Evolutionary conservation across 1,140 invertebrate species (phyloP).

Genomic region (Metopolophium dirhodum): DNA sequence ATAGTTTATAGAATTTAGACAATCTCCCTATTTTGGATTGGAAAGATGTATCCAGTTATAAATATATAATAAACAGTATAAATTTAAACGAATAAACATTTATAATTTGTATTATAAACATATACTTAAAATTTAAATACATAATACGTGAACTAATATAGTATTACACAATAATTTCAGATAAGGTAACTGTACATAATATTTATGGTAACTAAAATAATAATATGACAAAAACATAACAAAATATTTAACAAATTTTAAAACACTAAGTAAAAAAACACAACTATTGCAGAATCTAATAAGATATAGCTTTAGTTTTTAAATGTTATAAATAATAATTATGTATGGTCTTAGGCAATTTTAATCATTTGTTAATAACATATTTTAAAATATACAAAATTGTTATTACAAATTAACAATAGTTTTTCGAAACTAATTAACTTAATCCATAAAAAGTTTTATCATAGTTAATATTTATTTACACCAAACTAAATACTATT

Average conservation of each 20-base stretch:
- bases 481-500: not conserved
- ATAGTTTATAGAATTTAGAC: not conserved
- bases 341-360: not conserved
- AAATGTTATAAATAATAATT: not conserved
- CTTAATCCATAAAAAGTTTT: not conserved
- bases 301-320: not conserved
- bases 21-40: not conserved
- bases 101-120: not conserved
- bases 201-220: slow-evolving; percentile 30
- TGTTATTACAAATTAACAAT: not conserved
- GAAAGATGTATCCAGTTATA: not conserved
- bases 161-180: not conserved
- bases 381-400: not conserved
- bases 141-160: not conserved
- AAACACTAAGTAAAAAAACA: not conserved
- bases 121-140: not conserved
- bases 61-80: not conserved
- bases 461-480: not conserved
- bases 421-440: not conserved
- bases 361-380: not conserved
- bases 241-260: not conserved
- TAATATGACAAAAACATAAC: slow-evolving; percentile 14
- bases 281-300: not conserved
- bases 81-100: not conserved
- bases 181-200: not conserved